phyloP scores from a whole-genome alignment of 1,140 invertebrate genomes.

The Calephelis virginiensis region DNA sequence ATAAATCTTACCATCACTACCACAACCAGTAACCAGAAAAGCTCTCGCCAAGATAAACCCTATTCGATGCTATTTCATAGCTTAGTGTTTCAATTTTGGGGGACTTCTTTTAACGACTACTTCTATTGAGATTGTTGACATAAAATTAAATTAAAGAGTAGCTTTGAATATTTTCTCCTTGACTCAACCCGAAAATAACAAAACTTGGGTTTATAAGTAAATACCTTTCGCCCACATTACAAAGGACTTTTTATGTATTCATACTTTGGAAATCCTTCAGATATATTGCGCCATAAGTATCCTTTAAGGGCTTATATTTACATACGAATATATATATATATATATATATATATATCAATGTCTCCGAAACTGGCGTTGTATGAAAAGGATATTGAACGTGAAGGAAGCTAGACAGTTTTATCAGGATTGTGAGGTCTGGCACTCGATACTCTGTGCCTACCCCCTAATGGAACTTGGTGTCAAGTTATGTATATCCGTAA shows the following conservation, averaged over 20 bases:
- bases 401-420: too few species aligned
- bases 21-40: not conserved
- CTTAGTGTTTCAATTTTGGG: conserved; percentile 10
- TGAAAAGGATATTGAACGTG: too few species aligned
- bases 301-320: too few species aligned
- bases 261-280: not conserved
- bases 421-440: too few species aligned
- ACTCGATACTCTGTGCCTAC: too few species aligned
- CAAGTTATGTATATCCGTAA: too few species aligned
- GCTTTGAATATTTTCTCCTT: conserved; percentile 9
- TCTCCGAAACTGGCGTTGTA: too few species aligned
- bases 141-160: conserved; percentile 11
- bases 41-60: conserved; percentile 3
- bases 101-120: conserved; percentile 13
- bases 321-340: too few species aligned
- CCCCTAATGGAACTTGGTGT: too few species aligned
- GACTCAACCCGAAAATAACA: conserved; percentile 4
- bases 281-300: too few species aligned
- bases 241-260: not conserved
- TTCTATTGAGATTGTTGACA: conserved; percentile 14
- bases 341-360: too few species aligned
- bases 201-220: conserved; percentile 11
- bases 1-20: conserved; percentile 1
- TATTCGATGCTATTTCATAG: not conserved
- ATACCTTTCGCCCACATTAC: not conserved